These are phyloP conservation scores for Enteromius paludinosus DNA, from an alignment of 2,797 vertebrate genomes.

Conservation along the genomic window DNA sequence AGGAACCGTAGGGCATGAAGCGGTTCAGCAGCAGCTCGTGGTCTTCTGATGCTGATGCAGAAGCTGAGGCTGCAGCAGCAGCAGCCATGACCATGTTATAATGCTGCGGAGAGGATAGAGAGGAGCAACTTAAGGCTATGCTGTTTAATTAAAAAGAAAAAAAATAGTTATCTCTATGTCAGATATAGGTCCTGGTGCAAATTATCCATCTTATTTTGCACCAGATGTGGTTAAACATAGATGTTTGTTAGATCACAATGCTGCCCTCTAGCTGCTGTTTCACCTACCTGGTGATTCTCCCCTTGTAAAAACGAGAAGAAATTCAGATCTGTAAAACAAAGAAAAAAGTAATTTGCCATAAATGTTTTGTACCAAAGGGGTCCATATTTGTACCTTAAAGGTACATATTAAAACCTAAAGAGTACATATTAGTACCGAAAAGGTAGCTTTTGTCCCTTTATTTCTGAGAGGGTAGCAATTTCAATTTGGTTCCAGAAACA, in stretches of 20 bases:
- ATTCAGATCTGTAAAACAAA: constrained; percentile 86
- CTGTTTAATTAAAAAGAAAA: not conserved
- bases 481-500: not conserved
- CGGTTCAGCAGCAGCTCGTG: constrained; percentile 92
- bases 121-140: not conserved
- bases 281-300: constrained; percentile 97
- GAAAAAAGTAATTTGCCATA: constrained; percentile 33
- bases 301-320: constrained; percentile 99
- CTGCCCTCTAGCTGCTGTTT: constrained; percentile 22
- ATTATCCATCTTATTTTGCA: not conserved
- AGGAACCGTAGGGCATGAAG: constrained; percentile 93
- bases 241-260: constrained; percentile 8
- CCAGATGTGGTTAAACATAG: not conserved
- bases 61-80: constrained; percentile 88
- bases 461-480: too few species aligned
- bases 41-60: constrained; percentile 86
- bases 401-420: too few species aligned
- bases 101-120: constrained; percentile 79
- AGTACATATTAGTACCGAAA: too few species aligned
- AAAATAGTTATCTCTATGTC: not conserved
- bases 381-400: too few species aligned
- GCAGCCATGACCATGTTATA: constrained; percentile 97
- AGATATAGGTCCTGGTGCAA: not conserved
- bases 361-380: not conserved
- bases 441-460: too few species aligned